A percentile compares a stretch with the other conserved stretches of the same genome.
These are phyloP conservation scores for Carassius carassius DNA, from an alignment of 2,113 vertebrate species.

Conservation along the genomic window DNA sequence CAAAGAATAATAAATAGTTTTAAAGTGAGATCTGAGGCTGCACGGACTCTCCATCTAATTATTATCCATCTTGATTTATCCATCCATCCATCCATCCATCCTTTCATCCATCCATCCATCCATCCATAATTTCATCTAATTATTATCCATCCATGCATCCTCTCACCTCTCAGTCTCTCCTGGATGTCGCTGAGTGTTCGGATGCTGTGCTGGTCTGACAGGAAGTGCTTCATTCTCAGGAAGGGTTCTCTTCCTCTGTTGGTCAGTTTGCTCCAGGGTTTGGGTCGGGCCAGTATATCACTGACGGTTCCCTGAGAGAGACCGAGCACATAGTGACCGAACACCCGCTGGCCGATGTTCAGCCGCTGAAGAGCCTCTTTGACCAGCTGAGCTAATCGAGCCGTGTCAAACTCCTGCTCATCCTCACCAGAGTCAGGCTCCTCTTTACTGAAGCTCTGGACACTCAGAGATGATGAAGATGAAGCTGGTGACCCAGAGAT, in stretches of 20 bases:
- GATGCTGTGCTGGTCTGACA: constrained; percentile 93
- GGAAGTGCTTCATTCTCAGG: constrained; percentile 97
- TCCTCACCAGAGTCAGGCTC: neutral
- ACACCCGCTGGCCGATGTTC: constrained; percentile 95
- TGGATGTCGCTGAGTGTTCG: constrained; percentile 92
- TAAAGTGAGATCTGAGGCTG: constrained; percentile 61
- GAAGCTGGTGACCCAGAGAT: too few relatives aligned
- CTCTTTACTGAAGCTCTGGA: too few relatives aligned
- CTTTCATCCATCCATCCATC: neutral
- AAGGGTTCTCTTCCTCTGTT: constrained; percentile 97
- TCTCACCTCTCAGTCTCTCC: constrained; percentile 93
- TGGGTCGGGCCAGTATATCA: constrained; percentile 94
- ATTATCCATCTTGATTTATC: neutral
- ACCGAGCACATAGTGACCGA: constrained; percentile 93
- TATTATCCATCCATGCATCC: neutral
- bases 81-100: neutral
- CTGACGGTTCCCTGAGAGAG: constrained; percentile 95
- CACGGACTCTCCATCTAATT: constrained; percentile 83
- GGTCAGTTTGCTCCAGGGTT: constrained; percentile 96
- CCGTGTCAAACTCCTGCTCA: constrained; percentile 90
- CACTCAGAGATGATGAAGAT: too few relatives aligned
- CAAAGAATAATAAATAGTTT: neutral
- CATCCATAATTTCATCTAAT: neutral
- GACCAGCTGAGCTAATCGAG: constrained; percentile 92
- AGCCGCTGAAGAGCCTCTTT: constrained; percentile 95